Base-by-base conservation (phyloP, 1,140 invertebrate species). In the Sipha flava region DNA sequence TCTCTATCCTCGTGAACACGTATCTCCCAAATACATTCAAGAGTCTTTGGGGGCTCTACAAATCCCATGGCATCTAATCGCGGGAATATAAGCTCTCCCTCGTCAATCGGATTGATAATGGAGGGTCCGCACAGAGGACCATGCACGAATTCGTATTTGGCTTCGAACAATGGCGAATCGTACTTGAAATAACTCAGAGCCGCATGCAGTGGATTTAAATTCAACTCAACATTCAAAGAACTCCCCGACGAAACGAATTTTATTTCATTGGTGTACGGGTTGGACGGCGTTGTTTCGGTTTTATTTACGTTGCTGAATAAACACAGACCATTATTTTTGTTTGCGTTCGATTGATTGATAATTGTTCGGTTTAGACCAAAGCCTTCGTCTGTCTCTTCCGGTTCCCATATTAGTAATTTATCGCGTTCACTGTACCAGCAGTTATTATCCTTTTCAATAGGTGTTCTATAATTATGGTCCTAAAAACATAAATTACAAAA, bases 21-120 rank as follows among this genome's bases (percentile, higher is more conserved):
- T 34, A 95, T 86, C 83, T 95, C 93, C 94, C 94, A 95, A 73
- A 95, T 93, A 84, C 94, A 96, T 82, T 93, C 92, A 68, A 95
- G 92, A 1, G 89, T 88, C 77, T 92, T 90, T 0, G 91, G 91
- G 12, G 91, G 90, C 81, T 91, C 90, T 0, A 91, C 90, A 82
- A 91, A 92, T 3, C 92, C 92, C 52, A 94, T 86, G 0, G 92
- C 73, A 12, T 81, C 80, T 7, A 52, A 79, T 3, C 77, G 52
- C 5, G 80, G 80, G 26, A 79, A 81, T 16, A 70, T 12, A 0
- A 81, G 62, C 7, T 81, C 75, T 2, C 80, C 80, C n/a, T 70
- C 94, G 82, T 95, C 93, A 3, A 92, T 90, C 0, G 94, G 90
- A 16, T 91, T 89, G 45, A 95, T 84, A 2, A 93, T 88, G 0